Conservation (phyloP, 1,140 invertebrate genomes). For the Saxidomus purpurata region DNA sequence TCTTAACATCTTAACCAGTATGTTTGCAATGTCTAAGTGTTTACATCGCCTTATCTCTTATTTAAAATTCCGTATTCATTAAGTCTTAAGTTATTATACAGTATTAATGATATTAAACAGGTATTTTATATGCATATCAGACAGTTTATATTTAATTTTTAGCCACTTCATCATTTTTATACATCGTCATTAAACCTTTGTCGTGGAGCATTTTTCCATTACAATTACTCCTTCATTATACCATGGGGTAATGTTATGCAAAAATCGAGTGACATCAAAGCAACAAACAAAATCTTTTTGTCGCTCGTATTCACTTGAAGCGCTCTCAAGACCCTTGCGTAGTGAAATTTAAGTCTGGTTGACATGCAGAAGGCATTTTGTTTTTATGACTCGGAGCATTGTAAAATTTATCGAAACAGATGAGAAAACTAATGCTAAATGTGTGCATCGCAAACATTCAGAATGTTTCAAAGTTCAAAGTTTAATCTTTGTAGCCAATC, state of each 20-base stretch:
- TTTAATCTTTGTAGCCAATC: no score
- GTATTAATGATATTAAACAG: no score
- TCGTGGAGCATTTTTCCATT: neutral
- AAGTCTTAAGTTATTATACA: no score
- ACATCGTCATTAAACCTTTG: neutral
- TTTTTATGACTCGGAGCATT: neutral
- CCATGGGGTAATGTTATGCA: neutral
- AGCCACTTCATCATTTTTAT: neutral
- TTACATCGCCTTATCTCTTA: no score
- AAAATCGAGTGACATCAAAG: neutral
- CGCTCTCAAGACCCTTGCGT: neutral
- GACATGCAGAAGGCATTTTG: neutral
- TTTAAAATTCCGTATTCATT: no score
- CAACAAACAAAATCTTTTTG: neutral
- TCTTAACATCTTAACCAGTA: no score
- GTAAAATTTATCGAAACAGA: no score
- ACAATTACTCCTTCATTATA: neutral
- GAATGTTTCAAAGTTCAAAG: no score
- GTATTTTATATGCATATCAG: neutral
- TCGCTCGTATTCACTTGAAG: neutral
- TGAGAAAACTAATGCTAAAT: no score
- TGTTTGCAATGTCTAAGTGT: no score
- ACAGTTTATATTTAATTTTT: constrained; percentile 1
- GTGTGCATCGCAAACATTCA: no score
- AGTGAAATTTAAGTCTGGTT: neutral